Base-by-base conservation (phyloP, 1,140 invertebrate genomes). In the Batillaria attramentaria region DNA sequence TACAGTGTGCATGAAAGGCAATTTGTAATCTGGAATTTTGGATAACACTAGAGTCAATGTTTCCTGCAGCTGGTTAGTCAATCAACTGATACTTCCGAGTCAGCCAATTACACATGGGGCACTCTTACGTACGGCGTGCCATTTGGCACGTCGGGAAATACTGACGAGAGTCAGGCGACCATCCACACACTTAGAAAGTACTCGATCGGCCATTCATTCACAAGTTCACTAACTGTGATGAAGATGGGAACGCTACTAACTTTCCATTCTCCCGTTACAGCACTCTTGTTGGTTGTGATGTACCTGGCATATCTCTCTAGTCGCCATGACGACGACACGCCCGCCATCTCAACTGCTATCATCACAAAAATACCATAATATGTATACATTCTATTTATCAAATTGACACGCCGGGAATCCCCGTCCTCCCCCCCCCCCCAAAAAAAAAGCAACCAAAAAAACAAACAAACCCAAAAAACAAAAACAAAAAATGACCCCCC, bases 301-400 rank as follows among this genome's bases (percentile, higher is more conserved):
- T 76, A 65, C 31, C 74, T 31, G 5, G 74, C 54, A 65, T 76
- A 76, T n/a, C 37, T 57, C 33, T 76, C 74, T 39, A 76, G 37
- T 76, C 66, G 31, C 74, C 74, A 76, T 6, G 54, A 8, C 16
- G 37, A 57, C n/a, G 18, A 41, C 41, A 42, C 24, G n/a, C n/a
- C n/a, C n/a, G 33, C 33, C 39, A 69, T 41, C 24, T 1, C n/a
- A 35, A 35, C 18, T 35, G 1, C 33, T 31, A 1, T 68, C n/a
- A n/a, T 28, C 20, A 3, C 2, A 50, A 10, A 3, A 31, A 20
- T 31, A 43, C 24, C 24, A 28, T 10, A 35, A 54, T 42, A 20
- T 57, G 24, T 50, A 5, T 6, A 50, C 2, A n/a, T 35, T 10
- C 16, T 74, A 28, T 31, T n/a, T 74, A 20, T 24, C 24, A n/a